Percentiles rank a stretch among this genome's conserved stretches.
These are phyloP conservation scores for Tupaia tana DNA, from an alignment of 2,113 vertebrate species.

Conservation along the genomic window DNA sequence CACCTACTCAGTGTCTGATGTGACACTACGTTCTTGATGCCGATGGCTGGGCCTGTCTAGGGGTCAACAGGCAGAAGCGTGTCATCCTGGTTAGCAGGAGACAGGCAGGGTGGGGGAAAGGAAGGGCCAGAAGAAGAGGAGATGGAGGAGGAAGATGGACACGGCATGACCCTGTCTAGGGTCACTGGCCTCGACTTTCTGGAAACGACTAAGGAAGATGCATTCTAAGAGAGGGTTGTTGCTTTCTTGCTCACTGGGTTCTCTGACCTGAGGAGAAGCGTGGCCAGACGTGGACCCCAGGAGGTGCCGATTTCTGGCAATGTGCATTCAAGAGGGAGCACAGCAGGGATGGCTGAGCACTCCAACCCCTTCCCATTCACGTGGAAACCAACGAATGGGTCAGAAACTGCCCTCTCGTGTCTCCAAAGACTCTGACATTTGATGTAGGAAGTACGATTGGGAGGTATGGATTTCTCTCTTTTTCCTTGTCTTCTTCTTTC, in stretches of 20 bases:
- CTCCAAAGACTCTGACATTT: neutral
- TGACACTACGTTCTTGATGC: neutral
- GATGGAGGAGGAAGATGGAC: neutral
- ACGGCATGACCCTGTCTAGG: neutral
- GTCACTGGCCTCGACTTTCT: neutral
- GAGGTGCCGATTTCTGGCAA: slow-evolving; percentile 5
- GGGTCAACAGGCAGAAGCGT: neutral
- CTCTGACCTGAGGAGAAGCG: neutral
- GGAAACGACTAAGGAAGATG: neutral
- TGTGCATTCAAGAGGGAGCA: neutral
- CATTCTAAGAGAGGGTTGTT: neutral
- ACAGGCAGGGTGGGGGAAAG: rapidly evolving
- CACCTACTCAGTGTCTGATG: neutral
- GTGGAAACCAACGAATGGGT: neutral
- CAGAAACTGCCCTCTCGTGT: too few relatives aligned
- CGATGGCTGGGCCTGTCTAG: neutral
- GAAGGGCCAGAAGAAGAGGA: neutral
- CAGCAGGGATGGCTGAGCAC: neutral
- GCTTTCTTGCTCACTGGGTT: neutral
- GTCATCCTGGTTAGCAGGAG: neutral
- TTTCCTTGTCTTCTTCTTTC: too few relatives aligned
- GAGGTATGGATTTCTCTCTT: neutral
- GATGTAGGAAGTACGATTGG: neutral
- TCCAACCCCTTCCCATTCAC: neutral
- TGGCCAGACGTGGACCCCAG: neutral